Percentiles rank a stretch among this genome's conserved stretches.
These are phyloP conservation scores for Melozone crissalis DNA, from an alignment of 2,113 vertebrate genomes.

Conservation along the genomic window DNA sequence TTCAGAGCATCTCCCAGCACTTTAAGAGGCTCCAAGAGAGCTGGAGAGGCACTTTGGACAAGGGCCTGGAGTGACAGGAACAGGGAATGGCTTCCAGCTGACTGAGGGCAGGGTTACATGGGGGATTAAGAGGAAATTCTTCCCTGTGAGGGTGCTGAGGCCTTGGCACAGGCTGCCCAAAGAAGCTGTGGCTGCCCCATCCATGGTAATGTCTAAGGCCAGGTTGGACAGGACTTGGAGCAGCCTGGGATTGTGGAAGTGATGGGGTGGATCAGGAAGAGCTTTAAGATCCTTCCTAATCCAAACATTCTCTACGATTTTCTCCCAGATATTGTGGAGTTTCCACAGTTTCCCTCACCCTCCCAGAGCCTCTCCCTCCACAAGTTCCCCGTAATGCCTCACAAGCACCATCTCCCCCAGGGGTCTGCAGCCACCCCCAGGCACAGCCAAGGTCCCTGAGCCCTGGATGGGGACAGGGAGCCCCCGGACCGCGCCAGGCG, in stretches of 20 bases:
- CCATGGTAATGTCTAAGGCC: neutral
- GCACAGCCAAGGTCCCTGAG: neutral
- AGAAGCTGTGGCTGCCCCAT: neutral
- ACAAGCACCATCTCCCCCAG: fast-evolving
- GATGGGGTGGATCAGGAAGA: neutral
- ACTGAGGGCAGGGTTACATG: neutral
- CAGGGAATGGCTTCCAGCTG: neutral
- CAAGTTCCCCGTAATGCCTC: neutral
- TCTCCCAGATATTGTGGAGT: neutral
- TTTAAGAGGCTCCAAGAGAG: neutral
- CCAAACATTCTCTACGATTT: neutral
- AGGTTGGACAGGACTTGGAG: neutral
- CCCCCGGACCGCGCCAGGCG: neutral
- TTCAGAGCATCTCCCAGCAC: neutral
- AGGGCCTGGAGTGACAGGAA: neutral
- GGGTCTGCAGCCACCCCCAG: neutral
- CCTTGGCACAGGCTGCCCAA: neutral
- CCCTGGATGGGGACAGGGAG: fast-evolving
- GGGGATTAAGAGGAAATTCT: neutral
- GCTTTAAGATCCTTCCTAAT: neutral
- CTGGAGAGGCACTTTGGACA: neutral
- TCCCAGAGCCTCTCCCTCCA: neutral
- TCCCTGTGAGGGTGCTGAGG: neutral
- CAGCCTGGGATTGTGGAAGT: neutral
- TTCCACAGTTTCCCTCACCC: neutral